phyloP scores from a whole-genome alignment of 1,140 invertebrate genomes.

The Drosophila pruinosa region DNA sequence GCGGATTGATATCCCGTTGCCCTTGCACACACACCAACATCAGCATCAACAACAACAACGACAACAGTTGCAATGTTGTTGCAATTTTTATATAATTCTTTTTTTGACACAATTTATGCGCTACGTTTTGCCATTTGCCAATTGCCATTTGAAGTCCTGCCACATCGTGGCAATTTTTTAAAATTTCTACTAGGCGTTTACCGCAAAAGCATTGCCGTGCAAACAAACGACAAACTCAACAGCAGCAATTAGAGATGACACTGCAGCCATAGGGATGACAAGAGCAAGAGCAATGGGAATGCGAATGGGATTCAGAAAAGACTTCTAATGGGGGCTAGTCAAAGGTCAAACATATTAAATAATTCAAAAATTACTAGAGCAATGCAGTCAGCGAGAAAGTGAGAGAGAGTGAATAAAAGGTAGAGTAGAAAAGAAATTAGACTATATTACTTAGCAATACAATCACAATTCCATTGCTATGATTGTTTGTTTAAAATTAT shows the following conservation, averaged over 20 bases:
- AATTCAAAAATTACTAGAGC: not conserved
- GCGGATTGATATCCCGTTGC: slow-evolving; percentile 80
- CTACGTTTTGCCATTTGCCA: slow-evolving; percentile 45
- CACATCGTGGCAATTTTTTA: slow-evolving; percentile 55
- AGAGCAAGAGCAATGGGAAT: not conserved
- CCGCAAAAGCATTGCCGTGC: slow-evolving; percentile 43
- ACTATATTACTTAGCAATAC: too few relatives aligned
- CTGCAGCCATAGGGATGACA: not conserved
- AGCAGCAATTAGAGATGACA: slow-evolving; percentile 33
- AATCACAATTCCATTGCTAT: too few relatives aligned
- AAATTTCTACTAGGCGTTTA: slow-evolving; percentile 38
- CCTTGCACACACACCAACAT: slow-evolving; percentile 32
- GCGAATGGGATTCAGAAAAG: not conserved
- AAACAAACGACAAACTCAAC: slow-evolving; percentile 51
- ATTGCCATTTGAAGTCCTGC: slow-evolving; percentile 30
- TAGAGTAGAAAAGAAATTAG: too few relatives aligned
- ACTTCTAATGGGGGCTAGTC: not conserved
- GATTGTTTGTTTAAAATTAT: too few relatives aligned
- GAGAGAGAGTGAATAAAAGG: not conserved
- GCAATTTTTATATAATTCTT: slow-evolving; percentile 13
- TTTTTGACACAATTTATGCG: slow-evolving; percentile 58
- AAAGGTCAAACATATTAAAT: slow-evolving; percentile 27
- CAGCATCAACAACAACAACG: slow-evolving; percentile 18
- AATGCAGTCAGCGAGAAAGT: too few relatives aligned
- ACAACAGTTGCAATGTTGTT: slow-evolving; percentile 15